phyloP scores from a whole-genome alignment of 2,113 vertebrate species.

The Pitta sordida region DNA sequence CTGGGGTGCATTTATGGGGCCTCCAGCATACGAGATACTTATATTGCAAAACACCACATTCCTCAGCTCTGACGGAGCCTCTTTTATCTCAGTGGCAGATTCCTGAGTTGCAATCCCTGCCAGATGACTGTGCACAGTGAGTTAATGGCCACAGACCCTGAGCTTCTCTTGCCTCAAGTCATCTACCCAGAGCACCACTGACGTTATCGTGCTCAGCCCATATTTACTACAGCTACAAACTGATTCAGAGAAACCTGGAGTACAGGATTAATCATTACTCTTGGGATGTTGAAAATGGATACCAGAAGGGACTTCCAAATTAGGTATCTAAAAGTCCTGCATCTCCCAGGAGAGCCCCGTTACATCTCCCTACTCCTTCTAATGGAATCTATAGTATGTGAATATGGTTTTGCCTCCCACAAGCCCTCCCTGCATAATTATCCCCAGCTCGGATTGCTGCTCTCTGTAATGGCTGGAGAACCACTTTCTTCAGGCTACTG shows the following conservation, averaged over 20 bases:
- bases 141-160: background rate
- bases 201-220: slow-evolving; percentile 1
- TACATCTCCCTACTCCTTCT: slow-evolving; percentile 41
- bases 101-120: background rate
- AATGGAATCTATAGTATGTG: slow-evolving; percentile 53
- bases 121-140: slow-evolving; percentile 25
- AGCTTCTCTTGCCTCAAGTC: slow-evolving; percentile 16
- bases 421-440: slow-evolving; percentile 30
- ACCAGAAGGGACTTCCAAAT: slow-evolving; percentile 65
- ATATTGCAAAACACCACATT: slow-evolving; percentile 48
- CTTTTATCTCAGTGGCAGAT: slow-evolving; percentile 56
- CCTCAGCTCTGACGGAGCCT: slow-evolving; percentile 25
- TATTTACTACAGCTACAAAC: slow-evolving; percentile 55
- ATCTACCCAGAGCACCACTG: slow-evolving; percentile 29
- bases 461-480: slow-evolving; percentile 31
- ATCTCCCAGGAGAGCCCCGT: slow-evolving; percentile 44
- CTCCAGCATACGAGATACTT: background rate
- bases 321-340: slow-evolving; percentile 59
- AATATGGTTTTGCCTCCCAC: background rate
- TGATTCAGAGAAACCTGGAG: slow-evolving; percentile 56
- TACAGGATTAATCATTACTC: slow-evolving; percentile 48
- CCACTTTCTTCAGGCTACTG: slow-evolving; percentile 23
- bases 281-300: slow-evolving; percentile 54
- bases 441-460: slow-evolving; percentile 31
- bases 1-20: slow-evolving; percentile 5